Conservation (phyloP, 2,797 vertebrate genomes). For the Lerista edwardsae region DNA sequence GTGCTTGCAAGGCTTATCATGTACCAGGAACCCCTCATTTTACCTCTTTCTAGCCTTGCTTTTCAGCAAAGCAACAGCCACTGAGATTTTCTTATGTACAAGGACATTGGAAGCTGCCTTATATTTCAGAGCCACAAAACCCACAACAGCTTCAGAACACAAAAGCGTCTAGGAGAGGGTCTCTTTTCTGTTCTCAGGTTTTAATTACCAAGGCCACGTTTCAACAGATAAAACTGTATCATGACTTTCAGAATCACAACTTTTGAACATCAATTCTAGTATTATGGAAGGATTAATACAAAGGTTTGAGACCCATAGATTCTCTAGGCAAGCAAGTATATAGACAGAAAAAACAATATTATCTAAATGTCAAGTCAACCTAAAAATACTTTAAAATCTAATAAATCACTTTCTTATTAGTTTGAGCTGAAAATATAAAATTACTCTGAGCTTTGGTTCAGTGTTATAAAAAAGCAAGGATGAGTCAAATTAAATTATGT, state of each 20-base stretch:
- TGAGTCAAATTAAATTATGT: conserved; percentile 56
- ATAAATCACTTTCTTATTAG: conserved; percentile 58
- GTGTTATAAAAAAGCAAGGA: conserved; percentile 61
- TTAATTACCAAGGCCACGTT: neutral
- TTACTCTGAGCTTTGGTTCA: conserved; percentile 45
- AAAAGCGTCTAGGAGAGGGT: neutral
- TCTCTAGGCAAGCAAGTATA: conserved; percentile 23
- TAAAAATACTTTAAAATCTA: conserved; percentile 62
- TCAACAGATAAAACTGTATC: neutral
- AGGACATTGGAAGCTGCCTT: too few species aligned
- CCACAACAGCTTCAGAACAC: neutral
- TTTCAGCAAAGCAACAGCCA: neutral
- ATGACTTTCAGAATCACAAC: neutral
- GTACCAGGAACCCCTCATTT: neutral
- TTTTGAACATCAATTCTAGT: conserved; percentile 7
- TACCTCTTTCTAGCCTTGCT: neutral
- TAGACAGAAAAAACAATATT: conserved; percentile 45
- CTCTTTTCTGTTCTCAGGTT: neutral
- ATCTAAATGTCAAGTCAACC: conserved; percentile 55
- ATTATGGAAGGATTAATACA: conserved; percentile 47
- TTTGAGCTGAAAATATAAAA: conserved; percentile 52
- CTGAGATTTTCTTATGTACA: neutral
- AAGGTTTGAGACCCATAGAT: conserved; percentile 28
- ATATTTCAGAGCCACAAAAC: neutral
- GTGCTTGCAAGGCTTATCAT: too few species aligned